These are phyloP conservation scores for Ptilodon capucinus DNA, from an alignment of 2,888 invertebrate species.

Conservation along the genomic window DNA sequence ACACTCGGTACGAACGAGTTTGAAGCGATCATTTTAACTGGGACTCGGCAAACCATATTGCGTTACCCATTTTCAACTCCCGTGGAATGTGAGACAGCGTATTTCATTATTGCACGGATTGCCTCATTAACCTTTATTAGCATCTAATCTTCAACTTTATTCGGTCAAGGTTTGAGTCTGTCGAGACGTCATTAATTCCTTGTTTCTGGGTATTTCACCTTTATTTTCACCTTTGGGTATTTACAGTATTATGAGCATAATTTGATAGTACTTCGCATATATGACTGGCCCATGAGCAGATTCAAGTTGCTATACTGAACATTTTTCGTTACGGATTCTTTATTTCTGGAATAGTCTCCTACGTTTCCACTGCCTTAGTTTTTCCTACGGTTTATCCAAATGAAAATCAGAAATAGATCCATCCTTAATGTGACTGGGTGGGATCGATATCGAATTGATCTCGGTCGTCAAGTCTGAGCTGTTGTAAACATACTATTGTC, in stretches of 20 bases:
- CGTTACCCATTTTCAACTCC: background rate
- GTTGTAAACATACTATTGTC: slow-evolving; percentile 4
- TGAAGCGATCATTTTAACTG: slow-evolving; percentile 14
- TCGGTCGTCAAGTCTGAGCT: background rate
- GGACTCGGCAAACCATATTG: slow-evolving; percentile 1
- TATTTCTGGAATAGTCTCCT: too few species aligned
- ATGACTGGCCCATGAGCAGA: too few species aligned
- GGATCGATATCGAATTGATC: background rate
- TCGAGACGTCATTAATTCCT: background rate
- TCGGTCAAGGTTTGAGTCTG: background rate
- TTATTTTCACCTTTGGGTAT: too few species aligned
- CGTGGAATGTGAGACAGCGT: background rate
- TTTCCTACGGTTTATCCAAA: too few species aligned
- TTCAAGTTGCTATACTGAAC: too few species aligned
- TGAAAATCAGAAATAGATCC: background rate
- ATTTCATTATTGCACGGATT: background rate
- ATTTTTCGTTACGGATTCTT: too few species aligned
- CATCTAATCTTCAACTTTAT: background rate
- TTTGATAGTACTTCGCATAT: too few species aligned
- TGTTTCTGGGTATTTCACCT: too few species aligned
- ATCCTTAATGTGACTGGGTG: background rate
- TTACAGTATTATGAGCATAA: too few species aligned
- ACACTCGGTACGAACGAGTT: slow-evolving; percentile 11
- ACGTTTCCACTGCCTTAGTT: too few species aligned
- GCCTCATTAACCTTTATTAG: background rate